phyloP scores from a whole-genome alignment of 2,797 vertebrate genomes.

The Aplochiton taeniatus region DNA sequence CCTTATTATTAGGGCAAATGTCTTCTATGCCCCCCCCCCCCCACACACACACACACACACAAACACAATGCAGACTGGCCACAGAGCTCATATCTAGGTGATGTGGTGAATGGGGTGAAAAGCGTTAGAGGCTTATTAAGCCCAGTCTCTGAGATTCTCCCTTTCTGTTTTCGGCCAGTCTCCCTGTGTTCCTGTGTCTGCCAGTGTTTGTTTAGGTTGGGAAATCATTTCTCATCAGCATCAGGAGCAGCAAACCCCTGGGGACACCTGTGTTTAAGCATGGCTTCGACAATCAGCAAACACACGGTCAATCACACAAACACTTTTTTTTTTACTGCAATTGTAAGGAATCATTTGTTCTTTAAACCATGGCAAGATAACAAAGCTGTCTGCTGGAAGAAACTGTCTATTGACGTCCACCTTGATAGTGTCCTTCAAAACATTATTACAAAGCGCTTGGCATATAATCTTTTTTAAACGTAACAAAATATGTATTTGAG shows the following conservation, averaged over 20 bases:
- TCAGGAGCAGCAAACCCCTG: slow-evolving; percentile 44
- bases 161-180: slow-evolving; percentile 54
- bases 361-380: too few species aligned
- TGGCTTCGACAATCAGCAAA: slow-evolving; percentile 29
- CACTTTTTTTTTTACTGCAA: too few species aligned
- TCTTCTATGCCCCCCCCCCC: slow-evolving; percentile 9
- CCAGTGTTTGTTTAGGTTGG: slow-evolving; percentile 60
- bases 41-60: slow-evolving; percentile 7
- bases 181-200: slow-evolving; percentile 62
- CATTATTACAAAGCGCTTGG: too few species aligned
- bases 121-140: slow-evolving; percentile 64
- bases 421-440: too few species aligned
- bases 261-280: slow-evolving; percentile 51
- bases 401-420: too few species aligned
- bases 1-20: too few species aligned
- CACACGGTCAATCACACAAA: neutral
- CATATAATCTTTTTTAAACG: too few species aligned
- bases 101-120: slow-evolving; percentile 43
- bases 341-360: too few species aligned
- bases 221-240: slow-evolving; percentile 64
- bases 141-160: slow-evolving; percentile 56
- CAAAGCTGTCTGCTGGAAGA: too few species aligned
- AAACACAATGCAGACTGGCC: slow-evolving; percentile 36
- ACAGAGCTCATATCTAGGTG: slow-evolving; percentile 24
- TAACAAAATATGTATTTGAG: too few species aligned